Evolutionary conservation across 2,797 vertebrate genomes (phyloP).

Genomic region (Staurois parvus): DNA sequence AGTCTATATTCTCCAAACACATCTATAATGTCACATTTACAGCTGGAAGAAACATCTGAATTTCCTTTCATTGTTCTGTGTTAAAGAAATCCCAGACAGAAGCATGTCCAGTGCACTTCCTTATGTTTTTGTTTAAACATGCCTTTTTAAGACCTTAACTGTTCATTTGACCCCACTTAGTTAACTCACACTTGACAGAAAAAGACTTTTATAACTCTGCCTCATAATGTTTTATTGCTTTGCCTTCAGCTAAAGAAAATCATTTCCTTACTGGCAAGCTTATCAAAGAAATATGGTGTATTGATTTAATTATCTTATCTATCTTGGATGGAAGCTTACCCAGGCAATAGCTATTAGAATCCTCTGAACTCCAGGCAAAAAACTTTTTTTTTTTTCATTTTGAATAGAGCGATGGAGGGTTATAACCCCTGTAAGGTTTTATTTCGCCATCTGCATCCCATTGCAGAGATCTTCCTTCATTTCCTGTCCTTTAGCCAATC

Average conservation of each 20-base stretch:
- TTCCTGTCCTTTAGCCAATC: no score
- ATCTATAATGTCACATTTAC: conserved; percentile 23
- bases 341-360: no score
- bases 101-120: conserved; percentile 26
- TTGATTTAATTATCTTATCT: no score
- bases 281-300: neutral
- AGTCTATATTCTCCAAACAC: conserved; percentile 15
- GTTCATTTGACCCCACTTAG: conserved; percentile 21
- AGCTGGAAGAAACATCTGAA: conserved; percentile 13
- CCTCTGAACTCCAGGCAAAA: no score
- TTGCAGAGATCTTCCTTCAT: no score
- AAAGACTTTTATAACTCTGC: neutral
- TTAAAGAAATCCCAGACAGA: conserved; percentile 30
- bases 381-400: no score
- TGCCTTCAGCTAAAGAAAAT: neutral
- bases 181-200: conserved; percentile 13
- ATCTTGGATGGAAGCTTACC: no score
- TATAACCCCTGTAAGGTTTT: no score
- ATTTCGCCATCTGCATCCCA: no score
- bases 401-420: no score
- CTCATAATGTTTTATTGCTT: neutral
- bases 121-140: conserved; percentile 7
- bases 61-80: conserved; percentile 54
- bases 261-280: neutral
- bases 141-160: neutral